Evolutionary conservation across 2,113 vertebrate genomes (phyloP).

Genomic region (Empidonax alnorum): DNA sequence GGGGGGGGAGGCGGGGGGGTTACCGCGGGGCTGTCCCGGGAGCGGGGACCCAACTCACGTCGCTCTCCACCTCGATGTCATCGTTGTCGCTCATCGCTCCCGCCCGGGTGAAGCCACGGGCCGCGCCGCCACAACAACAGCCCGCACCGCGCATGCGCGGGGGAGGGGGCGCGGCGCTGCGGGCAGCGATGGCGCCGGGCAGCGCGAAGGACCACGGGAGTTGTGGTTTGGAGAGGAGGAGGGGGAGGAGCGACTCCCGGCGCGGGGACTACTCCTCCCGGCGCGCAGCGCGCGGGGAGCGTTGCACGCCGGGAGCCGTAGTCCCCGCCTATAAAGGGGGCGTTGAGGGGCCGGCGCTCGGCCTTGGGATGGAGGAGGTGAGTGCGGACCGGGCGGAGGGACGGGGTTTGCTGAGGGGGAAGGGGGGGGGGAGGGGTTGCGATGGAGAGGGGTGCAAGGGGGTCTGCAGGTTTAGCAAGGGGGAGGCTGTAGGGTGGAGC

Average conservation of each 20-base stretch:
- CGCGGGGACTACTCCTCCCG: background rate
- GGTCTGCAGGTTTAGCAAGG: background rate
- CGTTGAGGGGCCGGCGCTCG: fast-evolving
- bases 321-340: background rate
- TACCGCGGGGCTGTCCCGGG: background rate
- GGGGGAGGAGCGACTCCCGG: background rate
- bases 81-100: constrained; percentile 97
- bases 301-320: constrained; percentile 44
- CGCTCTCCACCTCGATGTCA: constrained; percentile 98
- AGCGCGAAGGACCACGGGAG: background rate
- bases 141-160: constrained; percentile 52
- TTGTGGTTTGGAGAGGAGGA: background rate
- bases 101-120: constrained; percentile 71
- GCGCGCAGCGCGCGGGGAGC: fast-evolving
- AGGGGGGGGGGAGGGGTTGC: background rate
- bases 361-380: background rate
- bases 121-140: constrained; percentile 65
- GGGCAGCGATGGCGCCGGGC: background rate
- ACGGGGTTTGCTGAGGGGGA: no score
- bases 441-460: background rate
- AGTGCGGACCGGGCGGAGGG: background rate
- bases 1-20: no score
- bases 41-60: constrained; percentile 82
- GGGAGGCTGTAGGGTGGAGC: no score
- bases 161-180: background rate